Evolutionary conservation across 2,797 vertebrate genomes (phyloP).

Genomic region (Gymnopithys bicolor): DNA sequence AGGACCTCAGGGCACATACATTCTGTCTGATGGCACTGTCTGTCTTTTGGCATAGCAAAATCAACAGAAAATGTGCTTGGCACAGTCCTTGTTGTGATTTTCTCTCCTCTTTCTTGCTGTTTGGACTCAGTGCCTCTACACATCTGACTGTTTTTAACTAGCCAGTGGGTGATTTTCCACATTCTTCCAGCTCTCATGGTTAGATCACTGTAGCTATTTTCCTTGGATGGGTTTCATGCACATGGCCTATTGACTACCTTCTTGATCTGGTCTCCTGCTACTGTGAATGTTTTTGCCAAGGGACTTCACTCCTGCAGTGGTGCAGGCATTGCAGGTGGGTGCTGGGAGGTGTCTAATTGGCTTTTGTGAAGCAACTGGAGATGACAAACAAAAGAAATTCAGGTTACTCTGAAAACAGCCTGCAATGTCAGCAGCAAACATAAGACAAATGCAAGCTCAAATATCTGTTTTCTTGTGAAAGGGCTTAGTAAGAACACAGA

Average conservation of each 20-base stretch:
- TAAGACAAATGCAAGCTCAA: background rate
- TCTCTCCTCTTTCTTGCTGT: slow-evolving; percentile 16
- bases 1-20: background rate
- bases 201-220: slow-evolving; percentile 66
- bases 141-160: slow-evolving; percentile 54
- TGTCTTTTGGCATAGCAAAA: background rate
- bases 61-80: background rate
- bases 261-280: slow-evolving; percentile 45
- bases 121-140: background rate
- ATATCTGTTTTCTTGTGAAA: background rate
- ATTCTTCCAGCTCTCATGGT: slow-evolving; percentile 29
- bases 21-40: background rate
- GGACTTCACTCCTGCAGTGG: background rate
- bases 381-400: background rate
- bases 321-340: background rate
- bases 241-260: slow-evolving; percentile 34
- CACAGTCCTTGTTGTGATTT: background rate
- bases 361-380: background rate
- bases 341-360: background rate
- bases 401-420: background rate
- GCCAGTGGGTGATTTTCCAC: slow-evolving; percentile 65
- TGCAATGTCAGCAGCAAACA: background rate
- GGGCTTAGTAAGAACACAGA: background rate
- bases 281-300: slow-evolving; percentile 42
- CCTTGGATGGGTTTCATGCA: slow-evolving; percentile 50